phyloP scores from a whole-genome alignment of 2,113 vertebrate genomes.

The Microcebus jonahi region DNA sequence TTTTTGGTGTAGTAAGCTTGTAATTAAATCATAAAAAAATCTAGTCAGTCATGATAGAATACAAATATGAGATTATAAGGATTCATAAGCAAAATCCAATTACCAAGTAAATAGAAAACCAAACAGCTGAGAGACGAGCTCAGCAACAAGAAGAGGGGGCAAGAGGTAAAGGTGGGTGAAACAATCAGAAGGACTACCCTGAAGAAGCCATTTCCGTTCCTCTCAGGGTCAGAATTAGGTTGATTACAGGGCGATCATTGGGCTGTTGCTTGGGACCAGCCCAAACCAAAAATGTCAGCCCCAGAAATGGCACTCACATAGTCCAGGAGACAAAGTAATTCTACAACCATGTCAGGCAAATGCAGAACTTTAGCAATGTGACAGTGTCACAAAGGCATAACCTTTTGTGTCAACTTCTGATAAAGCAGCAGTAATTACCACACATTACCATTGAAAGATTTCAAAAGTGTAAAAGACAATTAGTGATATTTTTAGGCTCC shows the following conservation, averaged over 20 bases:
- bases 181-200: not conserved
- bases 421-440: constrained; percentile 60
- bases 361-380: not conserved
- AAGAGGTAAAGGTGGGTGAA: not conserved
- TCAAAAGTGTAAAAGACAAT: constrained; percentile 24
- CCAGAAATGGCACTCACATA: not conserved
- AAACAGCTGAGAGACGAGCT: not conserved
- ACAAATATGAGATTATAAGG: not conserved
- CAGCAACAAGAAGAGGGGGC: fast-evolving
- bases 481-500: constrained; percentile 64
- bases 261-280: not conserved
- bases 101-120: not conserved
- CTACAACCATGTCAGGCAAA: not conserved
- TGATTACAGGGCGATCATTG: not conserved
- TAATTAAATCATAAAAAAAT: not conserved
- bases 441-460: constrained; percentile 63
- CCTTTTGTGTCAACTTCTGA: constrained; percentile 67
- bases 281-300: not conserved
- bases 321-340: constrained; percentile 3
- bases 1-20: not conserved
- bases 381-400: constrained; percentile 53
- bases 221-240: not conserved
- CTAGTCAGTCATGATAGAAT: not conserved
- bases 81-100: not conserved
- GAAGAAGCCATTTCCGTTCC: not conserved